Evolutionary conservation across 2,888 invertebrate species (phyloP), one percentile per base, ranked within the genome.

Genomic region (Lamellibrachia satsuma): DNA sequence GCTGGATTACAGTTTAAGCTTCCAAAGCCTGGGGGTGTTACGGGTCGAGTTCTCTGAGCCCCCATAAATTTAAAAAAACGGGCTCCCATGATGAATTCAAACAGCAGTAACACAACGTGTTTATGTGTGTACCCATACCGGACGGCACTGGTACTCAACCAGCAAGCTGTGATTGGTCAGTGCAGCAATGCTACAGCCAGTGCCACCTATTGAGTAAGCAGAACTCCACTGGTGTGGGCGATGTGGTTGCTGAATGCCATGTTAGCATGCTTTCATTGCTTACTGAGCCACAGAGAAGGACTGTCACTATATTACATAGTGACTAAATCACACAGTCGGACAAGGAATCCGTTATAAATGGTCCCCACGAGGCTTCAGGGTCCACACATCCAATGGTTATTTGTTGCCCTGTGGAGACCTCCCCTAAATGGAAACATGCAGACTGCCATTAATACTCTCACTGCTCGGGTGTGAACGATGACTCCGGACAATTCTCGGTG

Each of bases 301-400:
- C 75, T 75, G 75, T 75, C 75, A 75, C 75, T 22, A n/a, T n/a
- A 75, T 75, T 75, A 75, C 22, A 22, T 75, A n/a, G 75, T 75
- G 75, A 75, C 75, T 75, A 75, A 75, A 75, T 75, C 75, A 75
- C 75, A 75, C 75, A 75, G 75, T 75, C n/a, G n/a, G 75, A 6
- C n/a, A 22, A n/a, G 6, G 75, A 75, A 75, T 75, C 75, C 22
- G 75, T 75, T 75, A 75, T 15, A 75, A 75, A 75, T 75, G 75
- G 75, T n/a, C 15, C 75, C 75, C 75, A 6, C 0, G 75, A 15
- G 75, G 15, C n/a, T 6, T 22, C 22, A 15, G 15, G 22, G 75
- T 75, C 75, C n/a, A 75, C 75, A 75, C 75, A 75, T 75, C 75
- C 75, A 75, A 75, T 75, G n/a, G 75, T 75, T 75, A 75, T 75